Evolutionary conservation across 1,140 invertebrate species (phyloP), one percentile per base, ranked within the genome.

Genomic region (Bombus breviceps): DNA sequence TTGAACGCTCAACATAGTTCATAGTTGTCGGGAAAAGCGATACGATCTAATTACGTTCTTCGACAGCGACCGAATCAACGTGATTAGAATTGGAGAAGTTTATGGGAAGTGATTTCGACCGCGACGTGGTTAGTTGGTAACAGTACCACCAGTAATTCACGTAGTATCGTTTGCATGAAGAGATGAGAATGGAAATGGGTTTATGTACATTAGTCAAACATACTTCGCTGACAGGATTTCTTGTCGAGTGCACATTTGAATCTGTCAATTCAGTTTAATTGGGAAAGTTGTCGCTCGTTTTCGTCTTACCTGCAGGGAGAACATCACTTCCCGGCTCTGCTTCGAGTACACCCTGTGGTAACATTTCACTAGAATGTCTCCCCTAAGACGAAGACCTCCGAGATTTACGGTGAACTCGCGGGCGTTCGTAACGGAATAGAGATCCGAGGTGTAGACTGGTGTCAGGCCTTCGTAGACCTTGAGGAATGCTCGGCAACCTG

Each of bases 311-410:
- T 95, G 95, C 28, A 95, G 91, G 6, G 95, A 95, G 86, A 95
- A 95, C 92, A 95, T 95, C 32, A 95, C 93, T 89, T 95, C 94
- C 22, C 95, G 92, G 73, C 92, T 93, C 77, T 95, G 94, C 83
- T 94, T 95, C 80, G 94, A 92, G 88, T 94, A 93, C 88, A 94
- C 95, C 89, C 97, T 96, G 91, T 98, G 97, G 95, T 98, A 99
- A 92, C 98, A 98, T 94, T 98, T 98, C 89, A 99, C 96, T 28
- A 99, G 96, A 87, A 99, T 97, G 95, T 99, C 98, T 2, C 98
- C 98, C 39, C 98, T 96, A 10, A 99, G 96, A 68, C 98, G 97
- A 59, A 99, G 96, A 28, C 96, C 95, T 6, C 96, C 97, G 64
- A 97, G 96, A 90, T 97, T 97, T 47, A 97, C 97, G 2, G 97